Conservation (phyloP, 2,888 invertebrate species). For the Meta bourneti region DNA sequence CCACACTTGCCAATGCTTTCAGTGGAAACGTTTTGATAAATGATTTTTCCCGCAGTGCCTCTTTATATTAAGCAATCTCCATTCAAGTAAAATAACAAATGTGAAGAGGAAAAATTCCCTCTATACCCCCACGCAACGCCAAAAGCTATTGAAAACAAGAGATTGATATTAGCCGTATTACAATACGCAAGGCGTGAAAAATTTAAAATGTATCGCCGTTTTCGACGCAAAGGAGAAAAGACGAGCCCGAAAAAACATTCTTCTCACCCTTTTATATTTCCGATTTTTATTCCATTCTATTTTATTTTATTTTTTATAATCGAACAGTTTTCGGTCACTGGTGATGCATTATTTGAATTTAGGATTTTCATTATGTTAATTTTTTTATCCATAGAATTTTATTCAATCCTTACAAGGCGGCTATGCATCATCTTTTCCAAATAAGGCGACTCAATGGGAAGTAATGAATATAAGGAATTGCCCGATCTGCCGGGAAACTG, state of each 20-base stretch:
- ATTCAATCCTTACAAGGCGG: constrained; percentile 53
- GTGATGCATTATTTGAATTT: constrained; percentile 76
- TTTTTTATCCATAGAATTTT: constrained; percentile 67
- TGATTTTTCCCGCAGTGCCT: constrained; percentile 64
- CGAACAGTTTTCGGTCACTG: constrained; percentile 76
- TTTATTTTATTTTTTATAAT: constrained; percentile 67
- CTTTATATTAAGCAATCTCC: constrained; percentile 55
- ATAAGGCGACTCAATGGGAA: constrained; percentile 74
- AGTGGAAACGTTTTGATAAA: constrained; percentile 69
- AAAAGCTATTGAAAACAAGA: constrained; percentile 74
- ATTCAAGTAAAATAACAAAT: constrained; percentile 76
- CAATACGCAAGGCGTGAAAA: constrained; percentile 70
- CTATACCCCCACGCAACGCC: constrained; percentile 17
- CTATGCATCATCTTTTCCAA: constrained; percentile 75
- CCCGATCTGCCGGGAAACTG: constrained; percentile 65
- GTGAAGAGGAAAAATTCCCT: constrained; percentile 51
- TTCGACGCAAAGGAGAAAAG: constrained; percentile 26
- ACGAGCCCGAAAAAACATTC: not conserved
- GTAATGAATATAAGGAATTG: constrained; percentile 75
- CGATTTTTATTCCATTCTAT: constrained; percentile 9
- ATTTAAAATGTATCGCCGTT: constrained; percentile 77
- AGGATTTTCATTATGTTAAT: constrained; percentile 76
- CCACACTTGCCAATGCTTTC: no score
- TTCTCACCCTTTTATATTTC: constrained; percentile 14
- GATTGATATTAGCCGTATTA: constrained; percentile 76